Percentiles rank a stretch among this genome's conserved stretches.
Conservation (phyloP, 2,888 invertebrate species). For the Orthonevra nobilis region DNA sequence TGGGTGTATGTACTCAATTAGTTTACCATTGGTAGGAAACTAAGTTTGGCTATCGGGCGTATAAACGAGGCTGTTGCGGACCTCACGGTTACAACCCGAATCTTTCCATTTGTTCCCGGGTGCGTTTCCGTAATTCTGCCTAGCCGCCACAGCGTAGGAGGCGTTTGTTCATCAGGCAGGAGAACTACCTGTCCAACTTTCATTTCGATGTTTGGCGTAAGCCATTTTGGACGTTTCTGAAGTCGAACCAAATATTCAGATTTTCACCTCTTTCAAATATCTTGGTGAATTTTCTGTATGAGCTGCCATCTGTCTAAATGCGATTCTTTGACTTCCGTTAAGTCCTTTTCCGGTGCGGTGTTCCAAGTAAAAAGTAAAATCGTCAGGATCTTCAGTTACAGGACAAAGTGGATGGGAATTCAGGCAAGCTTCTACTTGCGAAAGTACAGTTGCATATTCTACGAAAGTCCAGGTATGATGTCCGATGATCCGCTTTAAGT, state of each 20-base stretch:
- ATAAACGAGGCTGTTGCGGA: slow-evolving; percentile 8
- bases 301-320: slow-evolving; percentile 28
- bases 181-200: slow-evolving; percentile 15
- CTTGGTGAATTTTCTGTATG: slow-evolving; percentile 12
- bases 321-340: not conserved
- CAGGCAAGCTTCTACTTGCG: slow-evolving; percentile 7
- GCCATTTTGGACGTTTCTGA: slow-evolving; percentile 15
- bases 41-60: slow-evolving; percentile 9
- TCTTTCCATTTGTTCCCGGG: slow-evolving; percentile 22
- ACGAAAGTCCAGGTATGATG: slow-evolving; percentile 19
- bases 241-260: slow-evolving; percentile 16
- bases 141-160: slow-evolving; percentile 15
- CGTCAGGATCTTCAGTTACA: not conserved
- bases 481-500: slow-evolving; percentile 7
- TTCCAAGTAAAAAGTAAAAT: slow-evolving; percentile 26
- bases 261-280: slow-evolving; percentile 23
- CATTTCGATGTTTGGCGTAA: not conserved
- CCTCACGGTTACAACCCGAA: slow-evolving; percentile 18
- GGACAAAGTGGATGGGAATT: slow-evolving; percentile 3
- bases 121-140: slow-evolving; percentile 18
- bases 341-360: slow-evolving; percentile 22
- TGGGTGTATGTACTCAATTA: not conserved
- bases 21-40: slow-evolving; percentile 11
- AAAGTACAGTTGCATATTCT: slow-evolving; percentile 15
- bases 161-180: slow-evolving; percentile 20